A percentile compares a stretch with the other conserved stretches of the same genome.
phyloP scores from a whole-genome alignment of 1,140 invertebrate species.

The Gryllus bimaculatus region DNA sequence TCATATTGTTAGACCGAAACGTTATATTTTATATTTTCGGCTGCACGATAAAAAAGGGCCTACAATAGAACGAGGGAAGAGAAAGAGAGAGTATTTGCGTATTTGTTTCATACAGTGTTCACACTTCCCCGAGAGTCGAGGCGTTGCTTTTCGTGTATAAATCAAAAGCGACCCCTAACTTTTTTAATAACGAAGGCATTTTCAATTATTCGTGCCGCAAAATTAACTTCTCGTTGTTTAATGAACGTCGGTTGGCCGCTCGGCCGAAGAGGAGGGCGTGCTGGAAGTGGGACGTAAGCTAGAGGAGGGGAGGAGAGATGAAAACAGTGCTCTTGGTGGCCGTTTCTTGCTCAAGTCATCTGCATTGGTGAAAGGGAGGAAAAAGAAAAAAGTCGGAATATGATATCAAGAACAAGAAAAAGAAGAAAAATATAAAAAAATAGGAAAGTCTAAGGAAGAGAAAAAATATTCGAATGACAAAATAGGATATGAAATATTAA shows the following conservation, averaged over 20 bases:
- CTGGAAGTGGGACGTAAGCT: too few species aligned
- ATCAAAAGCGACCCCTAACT: not conserved
- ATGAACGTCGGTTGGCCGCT: not conserved
- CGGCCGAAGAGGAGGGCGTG: not conserved
- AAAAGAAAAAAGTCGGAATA: too few species aligned
- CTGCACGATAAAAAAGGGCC: not conserved
- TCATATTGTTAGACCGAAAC: not conserved
- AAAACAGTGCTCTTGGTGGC: too few species aligned
- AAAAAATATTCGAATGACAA: too few species aligned
- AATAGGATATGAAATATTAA: too few species aligned
- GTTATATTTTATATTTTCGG: not conserved
- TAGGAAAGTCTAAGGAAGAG: too few species aligned
- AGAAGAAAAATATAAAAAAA: too few species aligned
- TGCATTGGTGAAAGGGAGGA: too few species aligned
- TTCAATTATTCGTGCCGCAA: not conserved
- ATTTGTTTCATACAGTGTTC: not conserved
- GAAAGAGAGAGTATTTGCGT: not conserved
- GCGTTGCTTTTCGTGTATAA: not conserved
- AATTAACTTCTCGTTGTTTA: constrained; percentile 1
- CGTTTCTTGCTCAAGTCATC: too few species aligned
- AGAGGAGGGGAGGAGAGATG: too few species aligned
- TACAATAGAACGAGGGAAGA: not conserved
- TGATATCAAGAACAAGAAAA: too few species aligned
- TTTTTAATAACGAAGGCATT: constrained; percentile 5
- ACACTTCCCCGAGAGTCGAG: not conserved